Evolutionary conservation across 2,797 vertebrate species (phyloP).

Genomic region (Atherinosoma microstoma): DNA sequence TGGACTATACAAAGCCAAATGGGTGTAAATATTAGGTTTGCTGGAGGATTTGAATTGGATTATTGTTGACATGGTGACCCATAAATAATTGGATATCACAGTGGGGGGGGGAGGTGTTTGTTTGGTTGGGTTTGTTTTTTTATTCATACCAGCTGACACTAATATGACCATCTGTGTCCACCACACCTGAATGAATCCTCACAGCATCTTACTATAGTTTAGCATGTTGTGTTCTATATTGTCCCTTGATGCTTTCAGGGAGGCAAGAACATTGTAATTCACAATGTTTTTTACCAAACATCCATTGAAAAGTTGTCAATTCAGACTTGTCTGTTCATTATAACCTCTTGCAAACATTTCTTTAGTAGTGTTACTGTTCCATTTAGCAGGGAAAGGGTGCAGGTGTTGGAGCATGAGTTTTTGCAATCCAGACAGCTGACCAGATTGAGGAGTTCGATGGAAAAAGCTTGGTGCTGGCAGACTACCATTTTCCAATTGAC

Average conservation of each 20-base stretch:
- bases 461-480: not conserved
- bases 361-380: not conserved
- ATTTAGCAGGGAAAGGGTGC: too few relatives aligned
- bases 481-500: not conserved
- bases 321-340: not conserved
- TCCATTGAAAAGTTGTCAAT: not conserved
- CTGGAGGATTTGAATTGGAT: too few relatives aligned
- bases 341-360: not conserved
- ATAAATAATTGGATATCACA: not conserved
- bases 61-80: not conserved
- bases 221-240: not conserved
- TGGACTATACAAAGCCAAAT: not conserved
- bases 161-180: not conserved
- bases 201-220: not conserved
- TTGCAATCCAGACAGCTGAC: constrained; percentile 2
- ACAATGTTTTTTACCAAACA: not conserved
- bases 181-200: not conserved
- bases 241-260: not conserved
- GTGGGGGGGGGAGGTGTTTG: not conserved
- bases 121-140: not conserved
- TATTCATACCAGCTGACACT: not conserved
- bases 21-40: too few relatives aligned
- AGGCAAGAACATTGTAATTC: not conserved
- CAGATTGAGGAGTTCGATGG: not conserved
- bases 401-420: not conserved